These are phyloP conservation scores for Paramacrobiotus metropolitanus DNA, from an alignment of 1,140 invertebrate genomes.

Conservation along the genomic window DNA sequence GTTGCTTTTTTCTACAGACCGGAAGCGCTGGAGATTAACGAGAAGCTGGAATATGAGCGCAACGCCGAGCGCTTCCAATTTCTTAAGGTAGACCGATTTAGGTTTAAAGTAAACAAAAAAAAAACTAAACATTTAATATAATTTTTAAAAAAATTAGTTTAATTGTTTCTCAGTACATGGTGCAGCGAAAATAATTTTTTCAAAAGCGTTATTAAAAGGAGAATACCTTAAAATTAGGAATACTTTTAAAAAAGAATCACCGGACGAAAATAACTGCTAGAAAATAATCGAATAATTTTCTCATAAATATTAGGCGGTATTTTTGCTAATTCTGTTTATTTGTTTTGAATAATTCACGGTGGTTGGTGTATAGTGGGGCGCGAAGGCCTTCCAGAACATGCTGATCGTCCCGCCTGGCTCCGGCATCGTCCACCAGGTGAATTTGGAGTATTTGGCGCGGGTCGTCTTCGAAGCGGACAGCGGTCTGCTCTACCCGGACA, in stretches of 20 bases:
- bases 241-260: too few relatives aligned
- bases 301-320: too few relatives aligned
- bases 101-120: too few relatives aligned
- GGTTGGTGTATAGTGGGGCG: conserved; percentile 57
- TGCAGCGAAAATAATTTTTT: background rate
- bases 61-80: conserved; percentile 90
- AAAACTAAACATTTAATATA: too few relatives aligned
- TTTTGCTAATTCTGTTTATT: too few relatives aligned
- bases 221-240: too few relatives aligned
- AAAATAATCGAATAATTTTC: background rate
- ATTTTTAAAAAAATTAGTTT: background rate
- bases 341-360: background rate
- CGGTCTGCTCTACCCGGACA: conserved; percentile 62
- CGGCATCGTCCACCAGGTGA: conserved; percentile 95
- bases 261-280: too few relatives aligned
- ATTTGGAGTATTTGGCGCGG: conserved; percentile 76
- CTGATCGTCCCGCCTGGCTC: conserved; percentile 89
- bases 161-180: too few relatives aligned
- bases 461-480: conserved; percentile 59
- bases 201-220: background rate
- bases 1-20: conserved; percentile 31
- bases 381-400: conserved; percentile 83
- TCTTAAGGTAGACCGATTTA: conserved; percentile 41
- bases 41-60: conserved; percentile 80
- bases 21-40: conserved; percentile 73